A percentile compares a stretch with the other conserved stretches of the same genome.
These are phyloP conservation scores for Coelinius sp. DNA, from an alignment of 2,888 invertebrate genomes.

Conservation along the genomic window DNA sequence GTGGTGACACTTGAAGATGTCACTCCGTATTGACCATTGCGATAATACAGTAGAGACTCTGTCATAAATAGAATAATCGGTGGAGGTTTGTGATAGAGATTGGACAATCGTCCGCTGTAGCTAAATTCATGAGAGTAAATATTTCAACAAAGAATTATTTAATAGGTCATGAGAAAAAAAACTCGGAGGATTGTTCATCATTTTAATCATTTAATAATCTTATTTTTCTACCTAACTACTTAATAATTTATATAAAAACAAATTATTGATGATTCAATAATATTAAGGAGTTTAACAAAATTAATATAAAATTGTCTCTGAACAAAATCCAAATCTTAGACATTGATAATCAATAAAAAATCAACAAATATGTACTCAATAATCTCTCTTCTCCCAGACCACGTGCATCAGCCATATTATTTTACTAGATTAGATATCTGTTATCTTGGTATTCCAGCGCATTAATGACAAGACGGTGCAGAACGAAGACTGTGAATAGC, in stretches of 20 bases:
- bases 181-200: no score
- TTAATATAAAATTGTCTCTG: neutral
- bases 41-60: neutral
- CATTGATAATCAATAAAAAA: no score
- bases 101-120: neutral
- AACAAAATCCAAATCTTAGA: neutral
- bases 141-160: neutral
- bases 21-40: neutral
- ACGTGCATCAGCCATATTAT: neutral
- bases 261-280: no score
- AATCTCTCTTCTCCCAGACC: neutral
- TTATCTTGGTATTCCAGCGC: conserved; percentile 15
- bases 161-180: neutral
- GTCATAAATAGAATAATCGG: conserved; percentile 21
- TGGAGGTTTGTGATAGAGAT: conserved; percentile 5
- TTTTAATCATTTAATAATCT: no score
- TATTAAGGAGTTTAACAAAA: no score
- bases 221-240: no score
- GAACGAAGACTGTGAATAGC: neutral
- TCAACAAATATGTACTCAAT: neutral
- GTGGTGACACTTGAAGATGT: neutral
- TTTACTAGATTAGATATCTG: conserved; percentile 5
- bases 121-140: neutral
- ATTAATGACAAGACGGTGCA: conserved; percentile 14
- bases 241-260: no score